Evolutionary conservation across 2,797 vertebrate genomes (phyloP), one percentile per base, ranked within the genome.

Genomic region (Salarias fasciatus): DNA sequence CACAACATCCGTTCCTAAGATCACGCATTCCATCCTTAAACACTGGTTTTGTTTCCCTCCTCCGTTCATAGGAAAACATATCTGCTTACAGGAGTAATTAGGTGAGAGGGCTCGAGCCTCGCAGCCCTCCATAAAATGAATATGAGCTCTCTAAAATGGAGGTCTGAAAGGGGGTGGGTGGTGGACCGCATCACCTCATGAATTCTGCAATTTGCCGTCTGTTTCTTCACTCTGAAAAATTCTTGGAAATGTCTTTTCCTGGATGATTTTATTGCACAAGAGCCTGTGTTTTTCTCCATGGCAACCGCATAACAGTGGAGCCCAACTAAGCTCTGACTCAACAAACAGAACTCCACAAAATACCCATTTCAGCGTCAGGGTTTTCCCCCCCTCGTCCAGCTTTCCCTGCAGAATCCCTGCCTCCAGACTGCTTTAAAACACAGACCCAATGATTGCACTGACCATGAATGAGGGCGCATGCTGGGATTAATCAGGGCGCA

Each of bases 241-340:
- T 88, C 87, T 91, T 92, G 89, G 88, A 91, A 91, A 89, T 77
- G 87, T 83, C 84, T 91, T 91, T 91, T 91, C 86, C 88, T 90
- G 90, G 82, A 89, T 86, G 83, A 85, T 89, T 92, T 92, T 91
- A 91, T 89, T 91, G 88, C 86, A 71, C 89, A 85, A 86, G 86
- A 80, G 86, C 85, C 88, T 86, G 75, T 93, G 91, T 93, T 92
- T 92, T 91, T 90, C 91, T 89, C 92, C 89, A 92, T 93, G 84
- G 90, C 90, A 93, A 93, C 92, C 48, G 45, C 88, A 92, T 81
- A 92, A 93, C 91, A 93, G 85, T 77, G 67, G 82, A 91, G 85
- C 84, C 84, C 88, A 77, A 78, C 89, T 91, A 88, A 88, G 89
- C 89, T 89, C 89, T 93, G 91, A 93, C 90, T 92, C 91, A 93